These are phyloP conservation scores for Penaeus indicus DNA, from an alignment of 1,140 invertebrate genomes.

Conservation along the genomic window DNA sequence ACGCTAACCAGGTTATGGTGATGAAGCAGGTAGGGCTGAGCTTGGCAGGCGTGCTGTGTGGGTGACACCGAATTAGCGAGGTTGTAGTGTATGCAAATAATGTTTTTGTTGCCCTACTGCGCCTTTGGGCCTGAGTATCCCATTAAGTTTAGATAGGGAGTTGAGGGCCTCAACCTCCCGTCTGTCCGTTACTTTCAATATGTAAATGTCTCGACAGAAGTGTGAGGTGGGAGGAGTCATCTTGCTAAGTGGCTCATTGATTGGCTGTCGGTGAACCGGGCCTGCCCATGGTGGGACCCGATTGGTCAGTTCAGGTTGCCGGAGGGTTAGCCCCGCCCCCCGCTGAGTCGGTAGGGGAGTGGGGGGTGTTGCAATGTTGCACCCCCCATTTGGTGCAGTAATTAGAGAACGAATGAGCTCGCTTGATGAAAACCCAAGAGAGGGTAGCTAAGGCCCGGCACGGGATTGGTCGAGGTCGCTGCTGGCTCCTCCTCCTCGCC, in stretches of 20 bases:
- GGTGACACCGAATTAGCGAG: constrained; percentile 58
- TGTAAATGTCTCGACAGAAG: constrained; percentile 60
- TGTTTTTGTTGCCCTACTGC: constrained; percentile 57
- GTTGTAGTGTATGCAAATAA: constrained; percentile 59
- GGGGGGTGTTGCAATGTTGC: constrained; percentile 64
- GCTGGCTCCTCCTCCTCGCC: constrained; percentile 56
- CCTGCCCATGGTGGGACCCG: constrained; percentile 52
- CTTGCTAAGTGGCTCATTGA: constrained; percentile 62
- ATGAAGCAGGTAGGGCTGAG: neutral
- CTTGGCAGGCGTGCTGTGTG: neutral
- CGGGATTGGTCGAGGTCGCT: constrained; percentile 50
- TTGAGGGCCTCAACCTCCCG: constrained; percentile 52
- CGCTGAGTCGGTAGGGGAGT: constrained; percentile 55
- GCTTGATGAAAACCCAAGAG: constrained; percentile 62
- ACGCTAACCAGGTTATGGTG: neutral
- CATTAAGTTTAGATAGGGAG: constrained; percentile 60
- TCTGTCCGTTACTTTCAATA: constrained; percentile 63
- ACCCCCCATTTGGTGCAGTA: constrained; percentile 64
- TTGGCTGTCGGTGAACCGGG: constrained; percentile 61
- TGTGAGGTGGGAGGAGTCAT: constrained; percentile 62
- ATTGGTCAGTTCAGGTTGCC: constrained; percentile 58
- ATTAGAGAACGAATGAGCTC: constrained; percentile 64
- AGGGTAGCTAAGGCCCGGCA: constrained; percentile 48
- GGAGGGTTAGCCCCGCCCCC: constrained; percentile 62
- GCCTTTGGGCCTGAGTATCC: constrained; percentile 51